Base-by-base conservation (phyloP, 2,113 vertebrate species). In the Percina caprodes region DNA sequence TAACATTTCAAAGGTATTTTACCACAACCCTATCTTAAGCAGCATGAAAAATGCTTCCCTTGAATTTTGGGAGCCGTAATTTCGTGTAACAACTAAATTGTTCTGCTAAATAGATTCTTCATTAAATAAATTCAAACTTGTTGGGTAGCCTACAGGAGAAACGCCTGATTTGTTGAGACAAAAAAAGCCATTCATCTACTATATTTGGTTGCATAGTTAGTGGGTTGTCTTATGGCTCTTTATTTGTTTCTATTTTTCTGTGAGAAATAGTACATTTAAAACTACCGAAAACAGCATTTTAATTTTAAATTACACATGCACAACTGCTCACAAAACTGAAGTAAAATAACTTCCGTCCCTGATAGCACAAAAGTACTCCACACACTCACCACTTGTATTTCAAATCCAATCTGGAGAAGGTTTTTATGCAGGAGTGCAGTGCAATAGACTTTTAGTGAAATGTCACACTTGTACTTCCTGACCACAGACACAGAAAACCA, bases 391-490 rank as follows among this genome's bases (percentile, higher is more conserved):
- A 82, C 59, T 24, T 42, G 14, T 39, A n/a, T 9, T 68, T 16
- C 15, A 74, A 55, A 82, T 86, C 86, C 74, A 60, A 8, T 33
- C 26, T 26, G 19, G 0, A 54, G 23, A 21, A 24, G 21, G 6
- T 21, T 30, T 73, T 55, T 60, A n/a, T 65, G 60, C 89, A 84
- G 88, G 86, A 86, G 68, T 89, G 73, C 83, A 82, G 60, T 81
- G 85, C 86, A 90, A 77, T 58, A 59, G 48, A 71, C 77, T 85
- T 89, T 54, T 56, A 78, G 74, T 69, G 66, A 91, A 87, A 86
- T 82, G 80, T 79, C 80, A 87, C 73, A 86, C 63, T 60, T 86
- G 56, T 80, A 94, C 92, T 95, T 95, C 94, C 94, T 95, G 93
- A 90, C 90, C 85, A 82, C 89, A 93, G 82, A 74, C 7, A 13